Evolutionary conservation across 2,797 vertebrate genomes (phyloP).

Genomic region (Leptodactylus fallax): DNA sequence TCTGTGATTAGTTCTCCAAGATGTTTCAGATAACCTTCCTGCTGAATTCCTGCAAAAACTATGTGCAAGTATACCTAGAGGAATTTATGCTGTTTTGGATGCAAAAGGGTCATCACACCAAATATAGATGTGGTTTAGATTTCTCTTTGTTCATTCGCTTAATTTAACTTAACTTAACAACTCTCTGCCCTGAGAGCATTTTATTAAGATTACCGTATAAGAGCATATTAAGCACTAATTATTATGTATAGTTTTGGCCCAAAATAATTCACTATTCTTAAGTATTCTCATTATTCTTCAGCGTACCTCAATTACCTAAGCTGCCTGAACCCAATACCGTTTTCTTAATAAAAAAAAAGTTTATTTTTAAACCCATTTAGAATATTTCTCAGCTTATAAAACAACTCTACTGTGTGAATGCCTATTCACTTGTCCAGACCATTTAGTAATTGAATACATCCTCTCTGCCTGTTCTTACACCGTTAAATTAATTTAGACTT

Average conservation of each 20-base stretch:
- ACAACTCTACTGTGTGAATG: conserved; percentile 21
- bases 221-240: neutral
- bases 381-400: conserved; percentile 18
- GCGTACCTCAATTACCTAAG: neutral
- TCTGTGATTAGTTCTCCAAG: too few species aligned
- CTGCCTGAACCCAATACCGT: neutral
- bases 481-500: conserved; percentile 59
- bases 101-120: too few species aligned
- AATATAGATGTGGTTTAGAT: too few species aligned
- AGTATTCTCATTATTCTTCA: neutral
- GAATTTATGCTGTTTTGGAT: too few species aligned
- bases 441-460: conserved; percentile 58
- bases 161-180: too few species aligned
- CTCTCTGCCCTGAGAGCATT: too few species aligned
- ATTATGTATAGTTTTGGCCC: neutral
- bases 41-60: too few species aligned
- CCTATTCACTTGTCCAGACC: conserved; percentile 47
- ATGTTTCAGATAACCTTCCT: too few species aligned
- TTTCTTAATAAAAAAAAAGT: neutral
- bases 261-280: neutral
- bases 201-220: neutral
- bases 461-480: conserved; percentile 57
- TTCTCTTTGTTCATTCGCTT: too few species aligned
- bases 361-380: neutral
- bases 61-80: too few species aligned